A percentile compares a stretch with the other conserved stretches of the same genome.
Conservation (phyloP, 1,140 invertebrate species). For the Macrostomum lignano region DNA sequence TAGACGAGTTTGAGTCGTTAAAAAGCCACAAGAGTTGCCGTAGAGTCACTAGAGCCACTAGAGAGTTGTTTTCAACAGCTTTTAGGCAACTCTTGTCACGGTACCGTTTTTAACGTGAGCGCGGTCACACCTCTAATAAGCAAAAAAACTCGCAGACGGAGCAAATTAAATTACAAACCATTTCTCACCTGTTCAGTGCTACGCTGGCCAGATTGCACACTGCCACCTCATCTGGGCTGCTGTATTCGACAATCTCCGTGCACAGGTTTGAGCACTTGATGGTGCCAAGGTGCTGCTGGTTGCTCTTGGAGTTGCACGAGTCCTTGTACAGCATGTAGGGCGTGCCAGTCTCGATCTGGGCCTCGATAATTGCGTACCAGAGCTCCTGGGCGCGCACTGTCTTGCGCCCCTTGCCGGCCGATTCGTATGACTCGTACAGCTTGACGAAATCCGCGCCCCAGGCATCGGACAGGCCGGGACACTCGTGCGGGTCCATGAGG, state of each 20-base stretch:
- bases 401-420: slow-evolving; percentile 41
- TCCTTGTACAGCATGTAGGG: slow-evolving; percentile 95
- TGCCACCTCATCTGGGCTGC: slow-evolving; percentile 55
- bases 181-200: no score
- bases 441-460: slow-evolving; percentile 81
- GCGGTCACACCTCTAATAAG: no score
- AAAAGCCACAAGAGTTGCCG: no score
- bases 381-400: slow-evolving; percentile 56
- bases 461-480: slow-evolving; percentile 56
- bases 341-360: slow-evolving; percentile 88
- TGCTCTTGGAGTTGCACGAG: slow-evolving; percentile 78
- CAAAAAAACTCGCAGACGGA: no score
- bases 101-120: no score
- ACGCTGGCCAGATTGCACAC: slow-evolving; percentile 92
- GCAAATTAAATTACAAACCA: no score
- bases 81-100: no score
- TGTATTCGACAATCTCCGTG: slow-evolving; percentile 82
- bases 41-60: no score
- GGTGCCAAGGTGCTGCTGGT: slow-evolving; percentile 90
- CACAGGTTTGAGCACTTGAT: slow-evolving; percentile 94
- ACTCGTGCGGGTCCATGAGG: slow-evolving; percentile 80
- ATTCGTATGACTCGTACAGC: slow-evolving; percentile 60
- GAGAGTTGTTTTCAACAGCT: no score
- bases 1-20: no score
- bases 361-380: slow-evolving; percentile 72